Evolutionary conservation across 2,797 vertebrate genomes (phyloP).

Genomic region (Pseudopleuronectes americanus): DNA sequence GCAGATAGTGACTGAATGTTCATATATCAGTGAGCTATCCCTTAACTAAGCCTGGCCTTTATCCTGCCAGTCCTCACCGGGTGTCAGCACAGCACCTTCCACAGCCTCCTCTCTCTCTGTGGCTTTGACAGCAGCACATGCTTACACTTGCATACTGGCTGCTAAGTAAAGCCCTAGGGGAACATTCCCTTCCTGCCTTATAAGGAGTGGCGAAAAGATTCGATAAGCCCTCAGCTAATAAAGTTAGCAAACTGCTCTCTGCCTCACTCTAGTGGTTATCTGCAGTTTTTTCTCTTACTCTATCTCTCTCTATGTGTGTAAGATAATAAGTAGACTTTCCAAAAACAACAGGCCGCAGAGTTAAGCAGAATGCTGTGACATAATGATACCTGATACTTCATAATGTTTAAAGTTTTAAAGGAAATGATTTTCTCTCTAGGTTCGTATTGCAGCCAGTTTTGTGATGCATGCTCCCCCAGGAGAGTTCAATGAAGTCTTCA

Average conservation of each 20-base stretch:
- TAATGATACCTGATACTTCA: no score
- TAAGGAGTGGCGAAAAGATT: slow-evolving; percentile 66
- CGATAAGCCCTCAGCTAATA: slow-evolving; percentile 26
- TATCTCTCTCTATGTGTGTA: no score
- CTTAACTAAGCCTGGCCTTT: no score
- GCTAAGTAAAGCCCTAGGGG: slow-evolving; percentile 75
- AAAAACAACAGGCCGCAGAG: not conserved
- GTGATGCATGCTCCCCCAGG: slow-evolving; percentile 95
- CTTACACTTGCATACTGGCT: slow-evolving; percentile 67
- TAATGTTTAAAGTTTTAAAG: not conserved
- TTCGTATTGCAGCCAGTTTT: slow-evolving; percentile 94
- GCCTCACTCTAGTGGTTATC: slow-evolving; percentile 42
- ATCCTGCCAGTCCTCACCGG: not conserved
- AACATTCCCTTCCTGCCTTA: slow-evolving; percentile 52
- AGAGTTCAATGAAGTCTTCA: slow-evolving; percentile 98
- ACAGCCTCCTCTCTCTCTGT: slow-evolving; percentile 1
- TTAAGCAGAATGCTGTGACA: no score
- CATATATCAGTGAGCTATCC: no score
- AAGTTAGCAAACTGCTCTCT: slow-evolving; percentile 40
- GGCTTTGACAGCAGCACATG: slow-evolving; percentile 57
- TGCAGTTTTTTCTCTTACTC: slow-evolving; percentile 2
- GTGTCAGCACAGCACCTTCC: not conserved
- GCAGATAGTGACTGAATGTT: no score
- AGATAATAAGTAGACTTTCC: not conserved
- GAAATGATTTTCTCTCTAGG: slow-evolving; percentile 76